Evolutionary conservation across 2,797 vertebrate species (phyloP).

Genomic region (Dendrocincla tyrannina): DNA sequence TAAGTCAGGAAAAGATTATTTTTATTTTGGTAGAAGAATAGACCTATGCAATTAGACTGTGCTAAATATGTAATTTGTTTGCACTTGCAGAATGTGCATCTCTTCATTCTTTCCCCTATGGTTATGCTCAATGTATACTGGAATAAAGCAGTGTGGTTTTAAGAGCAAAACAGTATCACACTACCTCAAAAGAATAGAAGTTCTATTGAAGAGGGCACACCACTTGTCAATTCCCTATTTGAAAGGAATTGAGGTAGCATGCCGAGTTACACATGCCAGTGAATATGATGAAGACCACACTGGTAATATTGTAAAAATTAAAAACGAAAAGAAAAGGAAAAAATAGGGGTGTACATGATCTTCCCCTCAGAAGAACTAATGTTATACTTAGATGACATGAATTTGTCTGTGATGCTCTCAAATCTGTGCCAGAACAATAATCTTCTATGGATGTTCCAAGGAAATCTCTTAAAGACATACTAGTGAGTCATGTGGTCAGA

Average conservation of each 20-base stretch:
- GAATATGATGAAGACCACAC: not conserved
- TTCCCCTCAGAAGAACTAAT: not conserved
- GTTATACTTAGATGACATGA: not conserved
- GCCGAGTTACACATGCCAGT: rapidly evolving
- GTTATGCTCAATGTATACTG: not conserved
- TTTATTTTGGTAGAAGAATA: not conserved
- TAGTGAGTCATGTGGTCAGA: not conserved
- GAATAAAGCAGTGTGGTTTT: not conserved
- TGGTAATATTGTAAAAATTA: not conserved
- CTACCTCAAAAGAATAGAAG: not conserved
- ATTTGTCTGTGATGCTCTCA: not conserved
- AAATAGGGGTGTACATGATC: not conserved
- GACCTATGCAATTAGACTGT: not conserved
- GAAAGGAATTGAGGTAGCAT: not conserved
- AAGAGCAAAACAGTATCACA: not conserved
- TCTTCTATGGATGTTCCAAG: not conserved
- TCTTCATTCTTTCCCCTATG: not conserved
- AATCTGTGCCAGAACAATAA: not conserved
- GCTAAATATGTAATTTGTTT: not conserved
- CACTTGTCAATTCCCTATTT: not conserved
- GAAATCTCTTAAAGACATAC: slow-evolving; percentile 19
- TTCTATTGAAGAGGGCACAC: not conserved
- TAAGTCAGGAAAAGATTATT: not conserved
- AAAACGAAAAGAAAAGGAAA: not conserved
- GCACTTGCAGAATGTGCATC: not conserved